These are phyloP conservation scores for Prorops nasuta DNA, from an alignment of 1,140 invertebrate species.

Conservation along the genomic window DNA sequence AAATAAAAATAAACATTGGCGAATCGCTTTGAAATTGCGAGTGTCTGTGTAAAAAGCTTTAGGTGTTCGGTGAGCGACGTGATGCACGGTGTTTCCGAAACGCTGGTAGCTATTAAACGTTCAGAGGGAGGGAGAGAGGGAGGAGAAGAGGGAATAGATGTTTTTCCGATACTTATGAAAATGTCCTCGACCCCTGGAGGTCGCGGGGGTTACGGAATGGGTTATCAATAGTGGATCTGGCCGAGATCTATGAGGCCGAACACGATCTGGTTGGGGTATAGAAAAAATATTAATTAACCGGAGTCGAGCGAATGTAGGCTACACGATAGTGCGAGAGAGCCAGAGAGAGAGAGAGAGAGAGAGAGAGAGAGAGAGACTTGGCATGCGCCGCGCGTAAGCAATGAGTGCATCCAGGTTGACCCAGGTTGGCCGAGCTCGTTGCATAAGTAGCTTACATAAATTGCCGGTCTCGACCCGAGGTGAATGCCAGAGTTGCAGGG, in stretches of 20 bases:
- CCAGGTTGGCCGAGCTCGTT: constrained; percentile 13
- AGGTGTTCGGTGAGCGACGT: too few species aligned
- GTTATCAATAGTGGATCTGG: too few species aligned
- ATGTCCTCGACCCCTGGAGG: not conserved
- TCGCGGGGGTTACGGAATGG: not conserved
- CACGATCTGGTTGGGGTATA: not conserved
- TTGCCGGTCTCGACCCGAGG: constrained; percentile 14
- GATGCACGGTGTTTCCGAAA: too few species aligned
- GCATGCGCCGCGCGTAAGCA: constrained; percentile 15
- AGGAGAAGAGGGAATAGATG: too few species aligned
- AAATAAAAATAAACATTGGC: too few species aligned
- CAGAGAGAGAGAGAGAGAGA: too few species aligned
- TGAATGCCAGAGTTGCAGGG: too few species aligned
- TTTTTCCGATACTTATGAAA: not conserved
- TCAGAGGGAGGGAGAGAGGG: too few species aligned
- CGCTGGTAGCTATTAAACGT: too few species aligned
- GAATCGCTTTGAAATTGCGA: too few species aligned
- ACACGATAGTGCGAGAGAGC: too few species aligned
- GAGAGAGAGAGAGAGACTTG: constrained; percentile 13
- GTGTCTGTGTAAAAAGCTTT: too few species aligned
- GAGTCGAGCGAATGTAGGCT: constrained; percentile 23
- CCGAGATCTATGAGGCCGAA: not conserved
- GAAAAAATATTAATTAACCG: constrained; percentile 40
- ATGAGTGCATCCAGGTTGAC: constrained; percentile 22
- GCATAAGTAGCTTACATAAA: constrained; percentile 33